Conservation (phyloP, 2,797 vertebrate species). For the Anguilla anguilla region DNA sequence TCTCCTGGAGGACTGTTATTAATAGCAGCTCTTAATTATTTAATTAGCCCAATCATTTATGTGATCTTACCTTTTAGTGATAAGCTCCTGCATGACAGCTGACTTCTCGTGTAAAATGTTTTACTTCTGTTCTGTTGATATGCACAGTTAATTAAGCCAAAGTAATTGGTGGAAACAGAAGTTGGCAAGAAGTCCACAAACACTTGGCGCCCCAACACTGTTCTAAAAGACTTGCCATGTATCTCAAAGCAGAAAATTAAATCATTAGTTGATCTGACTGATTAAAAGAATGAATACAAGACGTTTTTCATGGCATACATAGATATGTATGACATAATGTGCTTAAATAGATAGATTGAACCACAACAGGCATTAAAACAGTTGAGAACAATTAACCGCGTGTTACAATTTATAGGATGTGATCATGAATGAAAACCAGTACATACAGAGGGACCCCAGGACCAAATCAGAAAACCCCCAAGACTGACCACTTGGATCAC, state of each 20-base stretch:
- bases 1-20: not conserved
- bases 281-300: not conserved
- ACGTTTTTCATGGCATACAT: not conserved
- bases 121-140: not conserved
- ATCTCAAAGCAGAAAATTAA: not conserved
- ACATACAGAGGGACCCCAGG: not conserved
- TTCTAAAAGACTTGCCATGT: not conserved
- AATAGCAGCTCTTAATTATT: not conserved
- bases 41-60: not conserved
- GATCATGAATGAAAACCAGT: not conserved
- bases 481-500: not conserved
- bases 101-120: not conserved
- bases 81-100: not conserved
- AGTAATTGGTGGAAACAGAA: not conserved
- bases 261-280: not conserved
- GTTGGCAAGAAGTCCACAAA: not conserved
- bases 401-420: not conserved
- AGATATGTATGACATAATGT: not conserved
- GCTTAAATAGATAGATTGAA: not conserved
- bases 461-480: not conserved
- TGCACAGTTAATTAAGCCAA: not conserved
- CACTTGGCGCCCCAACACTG: not conserved
- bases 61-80: not conserved
- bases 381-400: not conserved
- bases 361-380: not conserved